phyloP scores from a whole-genome alignment of 1,140 invertebrate species.

The Heliconius nattereri region DNA sequence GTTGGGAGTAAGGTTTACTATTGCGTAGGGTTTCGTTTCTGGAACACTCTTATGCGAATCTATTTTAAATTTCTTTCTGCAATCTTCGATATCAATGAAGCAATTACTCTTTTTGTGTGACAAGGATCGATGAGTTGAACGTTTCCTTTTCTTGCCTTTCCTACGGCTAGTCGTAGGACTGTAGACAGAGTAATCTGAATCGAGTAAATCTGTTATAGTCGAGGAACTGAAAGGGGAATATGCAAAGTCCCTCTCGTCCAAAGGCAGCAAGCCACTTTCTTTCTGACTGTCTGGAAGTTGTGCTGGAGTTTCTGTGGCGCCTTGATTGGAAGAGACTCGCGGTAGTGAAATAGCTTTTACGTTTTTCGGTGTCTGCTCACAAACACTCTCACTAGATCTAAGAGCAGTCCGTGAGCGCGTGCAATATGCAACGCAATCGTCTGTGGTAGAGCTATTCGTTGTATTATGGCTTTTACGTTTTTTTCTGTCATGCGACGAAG shows the following conservation, averaged over 20 bases:
- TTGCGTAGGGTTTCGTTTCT: slow-evolving; percentile 49
- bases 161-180: slow-evolving; percentile 68
- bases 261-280: slow-evolving; percentile 73
- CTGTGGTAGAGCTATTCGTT: slow-evolving; percentile 52
- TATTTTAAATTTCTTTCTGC: slow-evolving; percentile 71
- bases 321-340: slow-evolving; percentile 49
- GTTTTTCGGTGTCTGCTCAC: slow-evolving; percentile 62
- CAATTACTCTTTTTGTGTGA: slow-evolving; percentile 67
- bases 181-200: slow-evolving; percentile 80
- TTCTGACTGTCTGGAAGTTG: slow-evolving; percentile 50
- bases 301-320: slow-evolving; percentile 51
- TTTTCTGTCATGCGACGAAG: slow-evolving; percentile 73
- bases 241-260: slow-evolving; percentile 79
- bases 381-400: slow-evolving; percentile 71
- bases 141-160: slow-evolving; percentile 75
- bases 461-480: slow-evolving; percentile 63
- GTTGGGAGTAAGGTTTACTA: slow-evolving; percentile 48
- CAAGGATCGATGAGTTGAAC: slow-evolving; percentile 69
- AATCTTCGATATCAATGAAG: slow-evolving; percentile 63
- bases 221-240: slow-evolving; percentile 80
- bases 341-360: slow-evolving; percentile 49
- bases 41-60: slow-evolving; percentile 57
- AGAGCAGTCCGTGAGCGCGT: slow-evolving; percentile 78
- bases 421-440: slow-evolving; percentile 74
- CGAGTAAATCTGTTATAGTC: slow-evolving; percentile 74